Base-by-base conservation (phyloP, 1,140 invertebrate genomes). In the Pseudomyrmex dendroicus region DNA sequence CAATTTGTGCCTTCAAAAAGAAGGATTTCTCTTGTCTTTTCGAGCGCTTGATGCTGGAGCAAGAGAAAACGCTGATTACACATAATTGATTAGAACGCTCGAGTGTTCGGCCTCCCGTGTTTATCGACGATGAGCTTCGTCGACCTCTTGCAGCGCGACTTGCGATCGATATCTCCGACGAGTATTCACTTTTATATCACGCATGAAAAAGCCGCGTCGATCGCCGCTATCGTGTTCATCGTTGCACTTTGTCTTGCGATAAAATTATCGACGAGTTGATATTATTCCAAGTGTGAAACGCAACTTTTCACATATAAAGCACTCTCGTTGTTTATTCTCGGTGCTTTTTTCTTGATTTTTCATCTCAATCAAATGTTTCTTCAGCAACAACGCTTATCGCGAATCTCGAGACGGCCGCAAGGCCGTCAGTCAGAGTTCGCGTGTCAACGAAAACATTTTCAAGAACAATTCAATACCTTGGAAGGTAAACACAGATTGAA, bases 121-220 rank as follows among this genome's bases (percentile, higher is more conserved):
- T 59, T 59, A 13, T 72, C 54, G 54, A 77, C 48, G 48, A n/a
- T 44, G 73, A 67, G 44, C 76, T 72, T 72, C 44, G 44, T 70
- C 76, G 54, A 80, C 54, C 44, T 80, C 54, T 56, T 61, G 66
- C 54, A 48, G 76, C 54, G 64, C 76, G 44, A 70, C 57, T 57
- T 35, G 64, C 54, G 66, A 80, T 80, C 66, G 46, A 80, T 80
- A 70, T 8, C 66, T 56, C 20, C 17, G 56, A 35, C 22, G 35
- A 15, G 20, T 68, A 15, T 12, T 35, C 35, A 66, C 56, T 72
- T 72, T 46, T 72, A 46, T 61, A 17, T 50, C 54, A 56, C 20
- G 8, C 44, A 59, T 56, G 22, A 20, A 59, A 72, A 52, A 44
- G 22, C 44, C 44, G 22, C 20, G 50, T 15, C 73, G 25, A 76